phyloP scores from a whole-genome alignment of 2,888 invertebrate genomes.

The Cylindroiulus punctatus region DNA sequence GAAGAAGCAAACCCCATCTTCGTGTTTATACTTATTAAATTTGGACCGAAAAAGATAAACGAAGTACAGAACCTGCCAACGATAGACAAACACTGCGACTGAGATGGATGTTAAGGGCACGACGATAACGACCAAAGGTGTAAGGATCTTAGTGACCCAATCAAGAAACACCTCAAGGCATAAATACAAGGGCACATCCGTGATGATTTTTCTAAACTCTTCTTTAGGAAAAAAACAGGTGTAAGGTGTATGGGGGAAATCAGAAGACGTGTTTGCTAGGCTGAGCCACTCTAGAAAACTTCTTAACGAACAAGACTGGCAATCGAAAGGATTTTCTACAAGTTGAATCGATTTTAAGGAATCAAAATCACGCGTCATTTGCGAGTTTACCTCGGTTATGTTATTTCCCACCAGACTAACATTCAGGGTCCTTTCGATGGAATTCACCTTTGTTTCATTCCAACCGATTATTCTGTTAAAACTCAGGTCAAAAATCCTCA shows the following conservation, averaged over 20 bases:
- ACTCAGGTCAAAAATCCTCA: slow-evolving; percentile 32
- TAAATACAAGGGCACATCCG: not conserved
- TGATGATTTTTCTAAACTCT: slow-evolving; percentile 37
- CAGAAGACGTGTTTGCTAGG: not conserved
- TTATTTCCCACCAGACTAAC: slow-evolving; percentile 36
- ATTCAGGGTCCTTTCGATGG: not conserved
- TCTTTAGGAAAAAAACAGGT: slow-evolving; percentile 29
- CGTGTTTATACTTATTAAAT: not conserved
- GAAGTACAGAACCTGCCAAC: slow-evolving; percentile 49
- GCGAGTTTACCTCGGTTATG: slow-evolving; percentile 6
- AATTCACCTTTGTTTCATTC: slow-evolving; percentile 27
- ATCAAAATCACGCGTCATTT: slow-evolving; percentile 50
- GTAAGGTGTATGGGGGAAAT: slow-evolving; percentile 2
- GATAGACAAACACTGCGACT: not conserved
- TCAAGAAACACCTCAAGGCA: slow-evolving; percentile 14
- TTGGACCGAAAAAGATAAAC: not conserved
- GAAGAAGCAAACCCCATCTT: not conserved
- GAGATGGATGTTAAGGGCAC: not conserved
- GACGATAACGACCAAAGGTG: not conserved
- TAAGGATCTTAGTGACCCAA: slow-evolving; percentile 36
- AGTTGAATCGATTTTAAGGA: not conserved
- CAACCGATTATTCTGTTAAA: slow-evolving; percentile 10
- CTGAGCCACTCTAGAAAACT: slow-evolving; percentile 33
- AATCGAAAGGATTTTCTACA: slow-evolving; percentile 49
- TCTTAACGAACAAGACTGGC: slow-evolving; percentile 11